Percentiles rank a stretch among this genome's conserved stretches.
Conservation (phyloP, 2,113 vertebrate genomes). For the Zapus hudsonius region DNA sequence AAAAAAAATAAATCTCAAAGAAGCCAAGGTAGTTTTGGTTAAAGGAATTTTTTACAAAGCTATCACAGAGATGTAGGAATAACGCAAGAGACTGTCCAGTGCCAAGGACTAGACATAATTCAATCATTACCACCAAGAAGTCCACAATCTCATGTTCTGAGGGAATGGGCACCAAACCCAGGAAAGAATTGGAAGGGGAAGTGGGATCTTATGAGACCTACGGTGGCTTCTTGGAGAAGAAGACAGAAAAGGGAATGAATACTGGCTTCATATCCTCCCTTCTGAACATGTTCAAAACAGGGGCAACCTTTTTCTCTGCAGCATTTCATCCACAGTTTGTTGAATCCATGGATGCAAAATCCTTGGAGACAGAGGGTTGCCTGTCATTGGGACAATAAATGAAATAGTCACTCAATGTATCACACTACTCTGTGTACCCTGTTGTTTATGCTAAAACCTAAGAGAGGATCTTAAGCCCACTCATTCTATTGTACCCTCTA, state of each 20-base stretch:
- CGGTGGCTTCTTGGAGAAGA: neutral
- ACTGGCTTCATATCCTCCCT: neutral
- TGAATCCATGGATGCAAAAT: neutral
- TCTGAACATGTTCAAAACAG: neutral
- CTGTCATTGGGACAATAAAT: neutral
- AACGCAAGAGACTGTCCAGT: rapidly evolving
- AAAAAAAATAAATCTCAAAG: neutral
- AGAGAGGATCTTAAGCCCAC: neutral
- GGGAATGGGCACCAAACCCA: neutral
- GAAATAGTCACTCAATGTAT: neutral
- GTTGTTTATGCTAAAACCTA: neutral
- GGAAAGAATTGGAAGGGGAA: neutral
- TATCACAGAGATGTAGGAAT: neutral
- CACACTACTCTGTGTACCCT: neutral
- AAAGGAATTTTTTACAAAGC: neutral
- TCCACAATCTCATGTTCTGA: neutral
- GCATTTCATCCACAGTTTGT: neutral
- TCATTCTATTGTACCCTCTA: neutral
- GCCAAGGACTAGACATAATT: rapidly evolving
- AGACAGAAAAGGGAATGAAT: too few relatives aligned
- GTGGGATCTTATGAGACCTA: neutral
- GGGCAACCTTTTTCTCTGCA: neutral
- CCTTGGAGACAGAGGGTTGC: neutral
- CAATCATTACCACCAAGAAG: neutral
- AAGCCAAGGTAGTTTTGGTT: neutral